Evolutionary conservation across 1,140 invertebrate species (phyloP).

Genomic region (Drosophila ogumai): DNA sequence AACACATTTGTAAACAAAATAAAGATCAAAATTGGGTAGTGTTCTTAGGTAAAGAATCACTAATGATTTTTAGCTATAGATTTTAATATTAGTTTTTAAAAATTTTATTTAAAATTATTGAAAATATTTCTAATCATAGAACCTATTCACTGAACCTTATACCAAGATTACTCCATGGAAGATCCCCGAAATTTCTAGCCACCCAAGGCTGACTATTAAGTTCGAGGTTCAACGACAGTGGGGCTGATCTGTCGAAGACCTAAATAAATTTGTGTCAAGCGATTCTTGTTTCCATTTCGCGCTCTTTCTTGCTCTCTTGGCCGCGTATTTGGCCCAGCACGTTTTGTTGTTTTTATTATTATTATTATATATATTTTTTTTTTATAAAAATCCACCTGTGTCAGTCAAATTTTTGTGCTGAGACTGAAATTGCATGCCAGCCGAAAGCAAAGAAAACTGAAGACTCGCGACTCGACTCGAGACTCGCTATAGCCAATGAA

Average conservation of each 20-base stretch:
- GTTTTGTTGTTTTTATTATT: constrained; percentile 30
- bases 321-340: constrained; percentile 28
- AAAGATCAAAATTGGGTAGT: neutral
- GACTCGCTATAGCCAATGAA: constrained; percentile 37
- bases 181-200: constrained; percentile 38
- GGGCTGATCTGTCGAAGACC: constrained; percentile 35
- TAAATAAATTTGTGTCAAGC: constrained; percentile 71
- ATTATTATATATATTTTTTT: neutral
- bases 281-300: constrained; percentile 49
- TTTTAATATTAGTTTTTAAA: neutral
- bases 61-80: neutral
- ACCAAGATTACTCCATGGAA: neutral
- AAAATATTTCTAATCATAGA: neutral
- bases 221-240: constrained; percentile 17
- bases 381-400: constrained; percentile 50
- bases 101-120: no score
- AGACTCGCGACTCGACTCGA: constrained; percentile 7
- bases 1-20: no score
- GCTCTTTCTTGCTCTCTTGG: constrained; percentile 12
- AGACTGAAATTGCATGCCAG: constrained; percentile 72
- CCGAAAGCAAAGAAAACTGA: constrained; percentile 17
- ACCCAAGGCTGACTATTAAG: constrained; percentile 21
- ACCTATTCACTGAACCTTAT: neutral
- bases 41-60: neutral
- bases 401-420: constrained; percentile 70